Conservation (phyloP, 2,888 invertebrate species). For the Heteromyza rotundicornis region DNA sequence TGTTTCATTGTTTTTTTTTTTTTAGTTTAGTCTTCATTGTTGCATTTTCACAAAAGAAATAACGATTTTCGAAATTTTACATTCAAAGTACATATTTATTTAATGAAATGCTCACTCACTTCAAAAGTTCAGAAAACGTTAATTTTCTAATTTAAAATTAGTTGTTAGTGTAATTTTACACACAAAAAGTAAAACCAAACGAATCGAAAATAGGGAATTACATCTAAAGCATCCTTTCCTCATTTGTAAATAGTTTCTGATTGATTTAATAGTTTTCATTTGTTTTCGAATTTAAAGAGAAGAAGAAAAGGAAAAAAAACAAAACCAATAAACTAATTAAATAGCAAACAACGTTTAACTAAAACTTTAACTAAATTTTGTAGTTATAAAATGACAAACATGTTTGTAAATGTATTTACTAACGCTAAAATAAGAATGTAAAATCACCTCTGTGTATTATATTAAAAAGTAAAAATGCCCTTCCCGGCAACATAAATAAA, state of each 20-base stretch:
- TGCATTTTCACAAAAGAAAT: not conserved
- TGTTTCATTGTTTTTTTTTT: not conserved
- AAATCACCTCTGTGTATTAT: not conserved
- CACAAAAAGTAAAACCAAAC: constrained; percentile 30
- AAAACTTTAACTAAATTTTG: not conserved
- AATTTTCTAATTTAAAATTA: constrained; percentile 43
- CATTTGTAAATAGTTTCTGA: constrained; percentile 45
- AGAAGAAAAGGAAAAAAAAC: constrained; percentile 11
- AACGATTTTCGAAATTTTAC: constrained; percentile 19
- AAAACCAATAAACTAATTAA: not conserved
- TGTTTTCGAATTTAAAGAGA: constrained; percentile 39
- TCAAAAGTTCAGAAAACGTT: constrained; percentile 53
- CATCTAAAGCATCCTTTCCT: constrained; percentile 32
- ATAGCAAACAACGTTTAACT: not conserved
- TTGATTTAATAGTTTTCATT: too few relatives aligned
- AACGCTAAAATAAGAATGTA: not conserved
- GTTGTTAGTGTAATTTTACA: not conserved
- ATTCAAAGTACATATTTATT: constrained; percentile 19
- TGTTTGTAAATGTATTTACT: not conserved
- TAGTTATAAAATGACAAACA: constrained; percentile 28
- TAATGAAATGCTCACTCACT: constrained; percentile 56
- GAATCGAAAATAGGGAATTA: constrained; percentile 45
- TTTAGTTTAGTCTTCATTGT: not conserved
- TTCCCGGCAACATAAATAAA: too few relatives aligned
- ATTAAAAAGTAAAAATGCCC: constrained; percentile 2